Evolutionary conservation across 2,113 vertebrate species (phyloP).

Genomic region (Sterna hirundo): DNA sequence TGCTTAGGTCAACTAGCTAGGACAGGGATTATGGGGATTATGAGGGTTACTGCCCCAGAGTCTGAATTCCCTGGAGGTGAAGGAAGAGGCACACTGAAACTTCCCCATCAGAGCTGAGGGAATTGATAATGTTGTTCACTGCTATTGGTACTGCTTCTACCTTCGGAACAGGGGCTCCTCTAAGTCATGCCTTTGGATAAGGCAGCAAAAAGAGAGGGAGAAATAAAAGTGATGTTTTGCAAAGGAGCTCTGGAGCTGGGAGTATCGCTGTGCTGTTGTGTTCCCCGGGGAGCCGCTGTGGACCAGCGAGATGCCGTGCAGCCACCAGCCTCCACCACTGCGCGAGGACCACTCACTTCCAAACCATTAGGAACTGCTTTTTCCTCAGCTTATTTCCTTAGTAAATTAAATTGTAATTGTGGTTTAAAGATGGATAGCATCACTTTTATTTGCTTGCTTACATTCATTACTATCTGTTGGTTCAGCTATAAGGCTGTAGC

Average conservation of each 20-base stretch:
- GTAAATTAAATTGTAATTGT: neutral
- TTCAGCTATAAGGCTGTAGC: neutral
- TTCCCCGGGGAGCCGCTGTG: neutral
- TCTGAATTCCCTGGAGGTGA: neutral
- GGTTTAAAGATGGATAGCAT: neutral
- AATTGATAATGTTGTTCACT: neutral
- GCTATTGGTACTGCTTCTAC: neutral
- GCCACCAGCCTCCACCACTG: neutral
- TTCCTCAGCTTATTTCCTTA: neutral
- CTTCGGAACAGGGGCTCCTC: neutral
- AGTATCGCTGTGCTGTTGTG: fast-evolving
- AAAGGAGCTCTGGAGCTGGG: neutral
- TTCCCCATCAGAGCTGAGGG: neutral
- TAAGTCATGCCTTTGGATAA: neutral
- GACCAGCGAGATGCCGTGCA: fast-evolving
- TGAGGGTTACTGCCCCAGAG: neutral
- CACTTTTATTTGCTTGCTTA: neutral
- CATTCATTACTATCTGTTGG: neutral
- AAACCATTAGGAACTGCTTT: neutral
- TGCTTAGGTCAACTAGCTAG: neutral
- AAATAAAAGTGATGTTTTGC: neutral
- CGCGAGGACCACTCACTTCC: neutral
- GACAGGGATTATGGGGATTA: neutral
- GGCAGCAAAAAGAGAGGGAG: neutral
- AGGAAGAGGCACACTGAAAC: neutral